These are phyloP conservation scores for Saccopteryx bilineata DNA, from an alignment of 2,113 vertebrate species.

Conservation along the genomic window DNA sequence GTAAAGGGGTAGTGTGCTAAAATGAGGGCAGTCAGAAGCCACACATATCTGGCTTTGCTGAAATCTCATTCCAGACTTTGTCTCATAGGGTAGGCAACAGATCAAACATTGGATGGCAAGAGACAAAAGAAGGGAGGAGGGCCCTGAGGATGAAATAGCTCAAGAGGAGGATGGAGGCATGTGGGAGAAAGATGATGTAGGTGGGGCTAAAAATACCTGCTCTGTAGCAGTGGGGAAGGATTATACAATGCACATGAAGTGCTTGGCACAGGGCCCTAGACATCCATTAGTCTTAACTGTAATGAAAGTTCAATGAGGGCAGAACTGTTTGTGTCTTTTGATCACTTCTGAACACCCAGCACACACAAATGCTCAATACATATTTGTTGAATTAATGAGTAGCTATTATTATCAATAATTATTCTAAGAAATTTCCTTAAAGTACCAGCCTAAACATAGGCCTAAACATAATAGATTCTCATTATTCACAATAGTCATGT, in stretches of 20 bases:
- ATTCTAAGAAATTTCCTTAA: background rate
- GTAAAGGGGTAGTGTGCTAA: background rate
- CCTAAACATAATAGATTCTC: background rate
- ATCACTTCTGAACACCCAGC: background rate
- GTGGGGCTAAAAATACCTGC: background rate
- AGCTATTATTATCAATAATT: background rate
- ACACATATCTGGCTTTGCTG: fast-evolving
- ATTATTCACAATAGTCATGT: background rate
- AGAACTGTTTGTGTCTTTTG: background rate
- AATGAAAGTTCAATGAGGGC: background rate
- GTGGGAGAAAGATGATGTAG: background rate
- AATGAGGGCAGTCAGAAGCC: background rate
- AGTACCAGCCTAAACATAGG: background rate
- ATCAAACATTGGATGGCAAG: background rate
- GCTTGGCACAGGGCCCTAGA: background rate
- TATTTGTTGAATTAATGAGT: background rate
- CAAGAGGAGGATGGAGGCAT: too few relatives aligned
- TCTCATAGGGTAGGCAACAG: fast-evolving
- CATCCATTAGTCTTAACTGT: background rate
- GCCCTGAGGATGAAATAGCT: background rate
- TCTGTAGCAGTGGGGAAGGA: background rate
- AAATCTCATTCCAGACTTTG: background rate
- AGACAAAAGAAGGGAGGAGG: background rate
- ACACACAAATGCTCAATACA: background rate
- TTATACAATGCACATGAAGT: background rate